Conservation (phyloP, 2,888 invertebrate genomes). For the Melanophora roralis region DNA sequence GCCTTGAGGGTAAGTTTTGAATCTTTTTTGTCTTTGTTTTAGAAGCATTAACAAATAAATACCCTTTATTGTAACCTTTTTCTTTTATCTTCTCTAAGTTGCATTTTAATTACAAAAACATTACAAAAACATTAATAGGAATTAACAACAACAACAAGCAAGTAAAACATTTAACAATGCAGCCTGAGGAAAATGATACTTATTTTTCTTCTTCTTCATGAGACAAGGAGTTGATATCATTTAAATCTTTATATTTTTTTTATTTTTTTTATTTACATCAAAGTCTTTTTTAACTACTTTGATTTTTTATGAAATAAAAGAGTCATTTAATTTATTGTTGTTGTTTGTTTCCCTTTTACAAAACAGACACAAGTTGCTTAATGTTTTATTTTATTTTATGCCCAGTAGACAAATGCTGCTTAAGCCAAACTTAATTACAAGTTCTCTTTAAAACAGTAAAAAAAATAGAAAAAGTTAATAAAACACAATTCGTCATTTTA, state of each 20-base stretch:
- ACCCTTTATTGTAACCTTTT: neutral
- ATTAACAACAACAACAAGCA: neutral
- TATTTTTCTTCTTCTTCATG: conserved; percentile 4
- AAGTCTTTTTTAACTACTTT: conserved; percentile 21
- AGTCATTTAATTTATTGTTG: conserved; percentile 10
- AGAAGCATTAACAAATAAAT: too few species aligned
- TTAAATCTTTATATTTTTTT: conserved; percentile 33
- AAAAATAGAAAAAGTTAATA: neutral
- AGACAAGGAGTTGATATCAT: conserved; percentile 35
- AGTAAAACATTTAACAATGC: conserved; percentile 30
- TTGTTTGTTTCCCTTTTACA: conserved; percentile 11
- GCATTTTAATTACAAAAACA: conserved; percentile 36
- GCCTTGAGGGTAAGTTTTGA: too few species aligned
- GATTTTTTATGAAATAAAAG: conserved; percentile 14
- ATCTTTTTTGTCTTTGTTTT: too few species aligned
- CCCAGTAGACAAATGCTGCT: conserved; percentile 50
- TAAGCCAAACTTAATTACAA: conserved; percentile 56
- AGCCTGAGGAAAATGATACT: conserved; percentile 36
- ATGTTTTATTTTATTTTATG: conserved; percentile 12
- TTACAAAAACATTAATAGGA: conserved; percentile 36
- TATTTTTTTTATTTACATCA: conserved; percentile 16
- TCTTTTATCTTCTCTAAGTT: neutral
- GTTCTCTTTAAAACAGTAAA: conserved; percentile 19
- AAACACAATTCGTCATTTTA: conserved; percentile 29
- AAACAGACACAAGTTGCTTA: conserved; percentile 38